Evolutionary conservation across 2,797 vertebrate species (phyloP).

Genomic region (Sternarchorhynchus goeldii): DNA sequence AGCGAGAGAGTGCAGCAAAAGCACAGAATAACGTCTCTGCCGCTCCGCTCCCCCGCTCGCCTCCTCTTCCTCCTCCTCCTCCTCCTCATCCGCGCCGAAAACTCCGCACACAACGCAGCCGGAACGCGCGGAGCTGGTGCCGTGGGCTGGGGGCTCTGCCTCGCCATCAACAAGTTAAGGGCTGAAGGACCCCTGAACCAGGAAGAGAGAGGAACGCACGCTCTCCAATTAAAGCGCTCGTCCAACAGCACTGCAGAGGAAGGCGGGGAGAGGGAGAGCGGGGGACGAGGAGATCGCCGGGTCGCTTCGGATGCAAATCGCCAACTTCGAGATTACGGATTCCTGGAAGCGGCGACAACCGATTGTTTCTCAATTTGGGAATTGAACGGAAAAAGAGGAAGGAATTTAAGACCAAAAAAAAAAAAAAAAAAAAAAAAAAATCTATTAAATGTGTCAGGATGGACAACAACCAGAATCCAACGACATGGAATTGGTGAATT

Average conservation of each 20-base stretch:
- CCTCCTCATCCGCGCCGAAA: conserved; percentile 87
- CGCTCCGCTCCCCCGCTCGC: conserved; percentile 66
- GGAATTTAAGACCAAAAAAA: conserved; percentile 48
- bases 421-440: conserved; percentile 49
- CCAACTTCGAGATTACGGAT: conserved; percentile 75
- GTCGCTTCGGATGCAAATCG: conserved; percentile 75
- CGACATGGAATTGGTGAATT: conserved; percentile 83
- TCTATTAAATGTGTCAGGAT: background rate
- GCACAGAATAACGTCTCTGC: conserved; percentile 83
- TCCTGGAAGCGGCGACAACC: conserved; percentile 53
- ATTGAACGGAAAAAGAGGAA: conserved; percentile 15
- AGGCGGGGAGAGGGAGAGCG: conserved; percentile 58
- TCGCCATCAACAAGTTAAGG: conserved; percentile 98
- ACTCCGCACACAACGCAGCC: conserved; percentile 90
- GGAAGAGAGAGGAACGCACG: conserved; percentile 73
- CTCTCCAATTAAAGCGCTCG: conserved; percentile 84
- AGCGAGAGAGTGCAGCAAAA: conserved; percentile 97
- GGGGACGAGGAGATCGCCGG: conserved; percentile 60
- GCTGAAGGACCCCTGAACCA: conserved; percentile 78
- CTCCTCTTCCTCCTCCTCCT: conserved; percentile 72
- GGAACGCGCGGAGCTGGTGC: conserved; percentile 85
- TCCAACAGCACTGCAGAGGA: conserved; percentile 74
- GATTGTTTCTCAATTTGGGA: conserved; percentile 38
- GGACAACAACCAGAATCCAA: conserved; percentile 59
- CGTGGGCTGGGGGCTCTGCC: conserved; percentile 73